Base-by-base conservation (phyloP, 2,888 invertebrate genomes). In the Melieria crassipennis region DNA sequence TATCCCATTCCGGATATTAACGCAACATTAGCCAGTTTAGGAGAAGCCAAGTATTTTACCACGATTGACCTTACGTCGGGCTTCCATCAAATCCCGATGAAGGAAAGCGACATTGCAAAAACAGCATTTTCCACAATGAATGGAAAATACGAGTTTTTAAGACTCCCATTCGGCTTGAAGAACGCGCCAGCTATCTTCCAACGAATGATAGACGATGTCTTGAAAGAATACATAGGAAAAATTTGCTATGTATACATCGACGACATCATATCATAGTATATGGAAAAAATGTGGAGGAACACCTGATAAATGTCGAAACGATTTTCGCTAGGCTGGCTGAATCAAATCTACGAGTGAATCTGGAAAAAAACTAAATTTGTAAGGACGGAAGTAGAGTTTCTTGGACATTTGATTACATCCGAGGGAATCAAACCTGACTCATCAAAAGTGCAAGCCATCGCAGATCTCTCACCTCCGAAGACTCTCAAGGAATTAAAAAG, bases 401-500 rank as follows among this genome's bases (percentile, higher is more conserved):
- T 75, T 0, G 72, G 73, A 0, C 73, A 71, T 42, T 16, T 75
- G 5, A 48, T 70, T 13, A 73, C 73, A 9, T 30, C 52, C 7
- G 45, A 48, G 4, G 42, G 67, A 4, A 60, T 67, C 6, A 47
- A 50, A 42, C 47, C 58, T 9, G 60, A 60, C n/a, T 10, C 6
- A 56, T 48, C 45, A 9, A 65, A 65, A 46, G 56, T 65, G 7
- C 7, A 57, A n/a, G 63, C 63, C 4, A 73, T 73, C 13, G 30
- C 42, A 4, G 62, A 65, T 30, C 68, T 75, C 50, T 56, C 13
- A 7, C 67, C 65, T 4, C 75, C 71, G 0, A 64, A 56, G 1
- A 76, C 73, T 48, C 4, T 75, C 7, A 75, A 74, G 48, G 71
- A 76, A 50, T 46, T 74, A 5, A 73, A 77, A 60, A 65, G 72